Evolutionary conservation across 2,888 invertebrate genomes (phyloP).

Genomic region (Andrena dorsata): DNA sequence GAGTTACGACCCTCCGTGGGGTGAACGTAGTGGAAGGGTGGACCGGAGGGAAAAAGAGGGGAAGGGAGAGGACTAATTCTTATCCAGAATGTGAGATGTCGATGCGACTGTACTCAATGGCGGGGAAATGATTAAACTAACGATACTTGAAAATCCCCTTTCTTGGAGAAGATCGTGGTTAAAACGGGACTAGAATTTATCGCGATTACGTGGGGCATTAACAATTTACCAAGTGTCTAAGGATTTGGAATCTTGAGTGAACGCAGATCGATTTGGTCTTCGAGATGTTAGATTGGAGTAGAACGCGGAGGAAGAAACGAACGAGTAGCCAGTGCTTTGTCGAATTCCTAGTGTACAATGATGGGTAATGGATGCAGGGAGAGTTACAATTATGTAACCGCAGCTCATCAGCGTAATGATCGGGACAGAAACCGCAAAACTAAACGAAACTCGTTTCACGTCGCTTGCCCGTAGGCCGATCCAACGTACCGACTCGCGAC

Average conservation of each 20-base stretch:
- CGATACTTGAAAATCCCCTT: neutral
- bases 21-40: neutral
- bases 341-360: neutral
- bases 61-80: neutral
- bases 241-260: no score
- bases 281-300: no score
- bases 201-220: no score
- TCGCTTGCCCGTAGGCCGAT: slow-evolving; percentile 14
- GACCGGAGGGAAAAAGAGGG: neutral
- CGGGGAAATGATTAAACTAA: neutral
- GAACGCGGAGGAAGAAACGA: no score
- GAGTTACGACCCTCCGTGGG: slow-evolving; percentile 26
- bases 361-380: slow-evolving; percentile 11
- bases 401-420: slow-evolving; percentile 75
- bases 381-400: slow-evolving; percentile 71
- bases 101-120: neutral
- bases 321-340: neutral
- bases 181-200: neutral
- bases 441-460: slow-evolving; percentile 60
- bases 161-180: neutral
- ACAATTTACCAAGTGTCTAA: no score
- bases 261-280: no score
- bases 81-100: neutral
- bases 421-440: slow-evolving; percentile 46
- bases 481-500: neutral